These are phyloP conservation scores for Sarcophaga variegata DNA, from an alignment of 2,888 invertebrate species.

Conservation along the genomic window DNA sequence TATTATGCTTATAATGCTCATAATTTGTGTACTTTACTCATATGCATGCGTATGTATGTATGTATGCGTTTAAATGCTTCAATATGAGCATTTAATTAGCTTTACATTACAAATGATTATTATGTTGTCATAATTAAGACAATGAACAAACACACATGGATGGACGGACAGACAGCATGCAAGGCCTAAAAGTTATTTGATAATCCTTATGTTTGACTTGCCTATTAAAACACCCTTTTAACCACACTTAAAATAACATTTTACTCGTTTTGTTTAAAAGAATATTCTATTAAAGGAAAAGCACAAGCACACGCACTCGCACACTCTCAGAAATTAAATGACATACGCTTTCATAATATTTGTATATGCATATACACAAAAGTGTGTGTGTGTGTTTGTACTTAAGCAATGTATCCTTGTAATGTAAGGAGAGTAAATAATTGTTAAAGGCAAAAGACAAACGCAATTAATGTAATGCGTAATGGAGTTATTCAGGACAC, in stretches of 20 bases:
- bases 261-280: no score
- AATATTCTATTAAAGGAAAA: no score
- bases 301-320: neutral
- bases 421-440: constrained; percentile 21
- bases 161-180: no score
- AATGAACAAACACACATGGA: constrained; percentile 57
- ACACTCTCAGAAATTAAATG: neutral
- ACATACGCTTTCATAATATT: neutral
- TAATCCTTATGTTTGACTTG: constrained; percentile 65
- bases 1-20: no score
- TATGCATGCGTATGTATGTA: constrained; percentile 19
- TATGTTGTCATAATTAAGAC: constrained; percentile 69
- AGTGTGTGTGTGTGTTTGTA: no score
- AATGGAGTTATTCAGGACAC: no score
- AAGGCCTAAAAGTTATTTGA: constrained; percentile 57
- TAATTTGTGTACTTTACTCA: constrained; percentile 10
- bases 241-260: constrained; percentile 26
- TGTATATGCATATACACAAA: no score
- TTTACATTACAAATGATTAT: constrained; percentile 65
- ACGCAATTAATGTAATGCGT: no score
- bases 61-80: constrained; percentile 48
- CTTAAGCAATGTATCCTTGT: neutral
- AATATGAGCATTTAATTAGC: constrained; percentile 69
- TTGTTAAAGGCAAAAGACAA: constrained; percentile 13
- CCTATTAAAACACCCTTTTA: constrained; percentile 45